phyloP scores from a whole-genome alignment of 2,113 vertebrate species.

The Leptodactylus fuscus region DNA sequence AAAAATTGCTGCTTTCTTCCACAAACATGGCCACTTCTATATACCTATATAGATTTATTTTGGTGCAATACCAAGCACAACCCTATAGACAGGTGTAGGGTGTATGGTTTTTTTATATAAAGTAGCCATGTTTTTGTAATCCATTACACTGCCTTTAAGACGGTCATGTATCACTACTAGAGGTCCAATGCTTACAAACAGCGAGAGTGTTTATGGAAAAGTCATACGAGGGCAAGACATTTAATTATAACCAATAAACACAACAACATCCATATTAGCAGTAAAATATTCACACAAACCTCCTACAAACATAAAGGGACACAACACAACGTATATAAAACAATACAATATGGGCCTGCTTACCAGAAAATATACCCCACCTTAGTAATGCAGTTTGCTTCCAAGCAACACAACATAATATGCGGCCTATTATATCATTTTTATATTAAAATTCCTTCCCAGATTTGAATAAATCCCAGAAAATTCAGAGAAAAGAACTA shows the following conservation, averaged over 20 bases:
- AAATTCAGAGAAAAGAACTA: not conserved
- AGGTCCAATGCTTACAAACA: too few species aligned
- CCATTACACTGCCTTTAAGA: too few species aligned
- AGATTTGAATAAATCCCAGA: not conserved
- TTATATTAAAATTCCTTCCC: slow-evolving; percentile 3
- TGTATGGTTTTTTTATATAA: too few species aligned
- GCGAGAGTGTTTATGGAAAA: not conserved
- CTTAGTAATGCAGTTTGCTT: not conserved
- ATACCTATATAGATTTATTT: too few species aligned
- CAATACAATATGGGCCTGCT: not conserved
- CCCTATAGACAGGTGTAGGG: too few species aligned
- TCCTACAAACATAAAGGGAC: not conserved
- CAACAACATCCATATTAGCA: not conserved
- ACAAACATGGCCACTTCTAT: too few species aligned
- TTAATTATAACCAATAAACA: not conserved
- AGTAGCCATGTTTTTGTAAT: too few species aligned
- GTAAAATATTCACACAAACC: not conserved
- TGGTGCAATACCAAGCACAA: too few species aligned
- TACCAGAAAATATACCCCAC: not conserved
- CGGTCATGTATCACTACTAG: too few species aligned
- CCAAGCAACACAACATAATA: not conserved
- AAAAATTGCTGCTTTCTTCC: too few species aligned
- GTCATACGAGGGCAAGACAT: not conserved
- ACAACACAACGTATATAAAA: not conserved
- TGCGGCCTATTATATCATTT: not conserved